Evolutionary conservation across 2,888 invertebrate genomes (phyloP), one percentile per base, ranked within the genome.

Genomic region (Desoria tigrina): DNA sequence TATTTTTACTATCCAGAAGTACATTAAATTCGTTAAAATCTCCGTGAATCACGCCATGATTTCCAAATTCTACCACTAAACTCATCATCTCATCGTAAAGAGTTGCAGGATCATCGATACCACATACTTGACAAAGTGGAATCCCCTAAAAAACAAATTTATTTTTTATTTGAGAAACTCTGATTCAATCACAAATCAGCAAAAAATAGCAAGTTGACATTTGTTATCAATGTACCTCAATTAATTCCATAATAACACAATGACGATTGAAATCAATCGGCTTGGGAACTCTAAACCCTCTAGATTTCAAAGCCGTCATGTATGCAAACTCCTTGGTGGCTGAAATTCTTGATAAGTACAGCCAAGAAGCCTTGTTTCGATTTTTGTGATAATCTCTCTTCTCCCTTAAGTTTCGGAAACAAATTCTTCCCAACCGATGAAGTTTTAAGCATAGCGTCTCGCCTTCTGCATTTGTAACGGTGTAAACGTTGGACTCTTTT

Each of bases 11-110:
- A 42, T 87, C 86, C 1, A 92, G 83, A 89, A 99, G 93, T 69
- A 99, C 87, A 81, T 99, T 99, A 81, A 99, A 99, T 82, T 99
- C 99, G 79, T 99, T 99, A 80, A 97, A 99, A 83, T 99, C 99
- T 0, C 97, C 93, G 80, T 99, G 99, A 76, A 99, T 98, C 2
- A 99, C 92, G 0, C 99, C 99, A 77, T 91, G 89, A 82, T 92
- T 90, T 26, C 90, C 99, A 60, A 99, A 85, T 45, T 87, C 86
- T 0, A 97, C 88, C 56, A 99, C 90, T 28, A 98, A 83, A 77
- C 91, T 86, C 97, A 99, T 97, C 66, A 98, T 84, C 77, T 94
- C 90, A 77, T 94, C 94, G 79, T 96, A 99, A 0, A 98, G 83
- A 1, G 82, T 83, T 73, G 89, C 91, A 0, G 89, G 85, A 78